These are phyloP conservation scores for Tragelaphus buxtoni DNA, from an alignment of 2,113 vertebrate species.

Conservation along the genomic window DNA sequence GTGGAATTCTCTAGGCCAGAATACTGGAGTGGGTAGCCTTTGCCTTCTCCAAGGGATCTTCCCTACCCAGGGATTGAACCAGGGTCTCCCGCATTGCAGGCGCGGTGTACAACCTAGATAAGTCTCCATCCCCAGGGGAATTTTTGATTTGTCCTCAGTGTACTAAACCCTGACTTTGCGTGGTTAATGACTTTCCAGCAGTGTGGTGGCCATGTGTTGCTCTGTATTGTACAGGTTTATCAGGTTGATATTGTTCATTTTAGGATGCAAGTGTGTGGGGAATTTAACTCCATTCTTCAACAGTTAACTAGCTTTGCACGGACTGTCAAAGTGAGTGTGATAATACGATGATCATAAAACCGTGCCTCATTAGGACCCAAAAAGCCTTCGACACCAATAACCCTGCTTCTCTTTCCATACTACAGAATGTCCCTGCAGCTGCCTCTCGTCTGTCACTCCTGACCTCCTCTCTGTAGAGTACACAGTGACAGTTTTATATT, in stretches of 20 bases:
- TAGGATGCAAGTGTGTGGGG: neutral
- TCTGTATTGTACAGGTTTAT: neutral
- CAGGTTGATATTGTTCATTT: neutral
- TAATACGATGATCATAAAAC: neutral
- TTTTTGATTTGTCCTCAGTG: neutral
- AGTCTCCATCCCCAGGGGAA: neutral
- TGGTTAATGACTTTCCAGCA: neutral
- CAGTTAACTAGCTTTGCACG: neutral
- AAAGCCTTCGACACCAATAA: neutral
- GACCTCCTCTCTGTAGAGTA: neutral
- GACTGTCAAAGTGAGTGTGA: neutral
- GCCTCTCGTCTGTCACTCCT: neutral
- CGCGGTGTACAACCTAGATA: neutral
- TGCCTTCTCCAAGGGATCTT: neutral
- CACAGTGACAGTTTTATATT: neutral
- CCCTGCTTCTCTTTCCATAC: neutral
- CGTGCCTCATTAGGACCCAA: neutral
- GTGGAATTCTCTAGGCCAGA: neutral
- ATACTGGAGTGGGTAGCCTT: neutral
- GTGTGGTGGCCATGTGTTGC: neutral
- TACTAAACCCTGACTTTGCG: neutral
- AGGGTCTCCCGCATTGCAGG: neutral
- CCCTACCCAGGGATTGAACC: neutral
- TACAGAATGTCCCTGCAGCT: neutral
- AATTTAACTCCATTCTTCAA: neutral